Evolutionary conservation across 2,888 invertebrate genomes (phyloP), one percentile per base, ranked within the genome.

Genomic region (Colostygia pectinataria): DNA sequence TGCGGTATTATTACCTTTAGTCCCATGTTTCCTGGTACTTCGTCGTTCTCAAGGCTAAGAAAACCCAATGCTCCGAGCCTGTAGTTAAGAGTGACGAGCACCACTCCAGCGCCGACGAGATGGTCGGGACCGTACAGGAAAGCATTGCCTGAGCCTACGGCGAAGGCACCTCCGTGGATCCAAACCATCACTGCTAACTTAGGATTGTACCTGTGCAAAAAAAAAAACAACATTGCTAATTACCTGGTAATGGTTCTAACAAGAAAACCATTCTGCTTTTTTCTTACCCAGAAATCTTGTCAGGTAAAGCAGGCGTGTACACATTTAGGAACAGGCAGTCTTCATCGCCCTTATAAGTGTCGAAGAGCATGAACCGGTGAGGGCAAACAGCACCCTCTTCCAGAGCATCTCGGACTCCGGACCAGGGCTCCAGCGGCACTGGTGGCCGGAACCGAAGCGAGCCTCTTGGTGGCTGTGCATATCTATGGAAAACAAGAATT

Each of bases 281-380:
- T 10, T 34, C 63, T 75, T 76, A 91, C 91, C 87, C 88, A 55
- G 77, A 68, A 23, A 83, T 68, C 45, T 77, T 83, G 55, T 90
- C 89, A 28, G 91, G 91, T 44, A 93, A 71, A 20, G 87, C 88
- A 0, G 93, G 93, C n/a, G 93, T 90, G 71, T 93, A 95, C 0
- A 95, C 93, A 61, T 95, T 95, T 12, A 95, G 78, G 67, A 92
- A 94, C 13, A 95, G 89, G 62, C 95, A 95, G 68, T 93, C 93
- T 62, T 93, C 93, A 46, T 91, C 91, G 0, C 93, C 93, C 64
- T 92, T 92, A 61, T 92, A 93, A 1, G 92, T 92, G 66, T 93
- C 93, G 81, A 94, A 87, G 69, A 94, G 83, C 91, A 92, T 90
- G 71, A 92, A 92, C 59, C 92, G 84, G 70, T 95, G 95, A 0